Evolutionary conservation across 1,140 invertebrate genomes (phyloP), one percentile per base, ranked within the genome.

Genomic region (Centruroides sculpturatus): DNA sequence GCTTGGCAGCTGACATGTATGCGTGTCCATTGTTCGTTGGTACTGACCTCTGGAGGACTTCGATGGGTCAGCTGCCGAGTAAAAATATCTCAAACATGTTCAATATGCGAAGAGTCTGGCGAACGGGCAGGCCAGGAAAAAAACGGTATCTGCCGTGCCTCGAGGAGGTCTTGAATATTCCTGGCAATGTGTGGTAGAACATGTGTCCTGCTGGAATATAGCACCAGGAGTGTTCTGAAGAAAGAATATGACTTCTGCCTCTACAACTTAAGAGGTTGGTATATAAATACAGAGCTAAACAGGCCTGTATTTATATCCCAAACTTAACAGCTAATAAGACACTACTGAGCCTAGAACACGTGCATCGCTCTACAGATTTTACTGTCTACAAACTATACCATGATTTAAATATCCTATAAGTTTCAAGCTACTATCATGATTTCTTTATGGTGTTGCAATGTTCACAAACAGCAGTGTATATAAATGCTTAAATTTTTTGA

Each of bases 141-240:
- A 57, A 41, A 5, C 56, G 7, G 35, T 6, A 57, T 13, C 56
- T 57, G 56, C 56, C 56, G 13, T 57, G 56, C 56, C 47, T 35
- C 1, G 23, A 13, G 3, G 56, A 57, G 47, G 56, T 11, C 50
- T 3, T 51, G 3, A 41, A 41, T 3, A 57, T 57, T 57, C 6
- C 56, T 57, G 7, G 56, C 34, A 57, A 57, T 13, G 23, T 57
- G 23, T 34, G 3, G 23, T 23, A 12, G 12, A 4, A 3, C 56
- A 57, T 57, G 2, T 57, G 47, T 57, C 35, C 56, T 47, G 56
- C 3, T 57, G 56, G 56, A 57, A 57, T 57, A 57, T 47, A 57
- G 48, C 56, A 47, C n/a, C 10, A 57, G 56, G 41, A 23, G 46
- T 57, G 12, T n/a, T 41, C 56, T 57, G 47, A 41, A 57, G 34